These are phyloP conservation scores for Riparia riparia DNA, from an alignment of 2,113 vertebrate species.

Conservation along the genomic window DNA sequence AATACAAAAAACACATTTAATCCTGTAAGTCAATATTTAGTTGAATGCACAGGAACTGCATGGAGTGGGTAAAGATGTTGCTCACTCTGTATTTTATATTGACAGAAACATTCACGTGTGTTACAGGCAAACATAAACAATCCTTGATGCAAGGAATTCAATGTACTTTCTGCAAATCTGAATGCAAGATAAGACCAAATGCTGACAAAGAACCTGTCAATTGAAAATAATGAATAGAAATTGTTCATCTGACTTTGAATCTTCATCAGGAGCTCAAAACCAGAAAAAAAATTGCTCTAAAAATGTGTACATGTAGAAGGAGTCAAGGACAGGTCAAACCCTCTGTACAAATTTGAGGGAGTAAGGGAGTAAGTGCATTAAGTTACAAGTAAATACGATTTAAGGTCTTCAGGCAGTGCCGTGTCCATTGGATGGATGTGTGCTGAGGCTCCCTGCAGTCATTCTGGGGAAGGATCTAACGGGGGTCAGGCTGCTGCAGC, in stretches of 20 bases:
- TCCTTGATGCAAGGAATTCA: neutral
- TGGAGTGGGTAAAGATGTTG: neutral
- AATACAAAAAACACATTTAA: neutral
- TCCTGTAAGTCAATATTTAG: neutral
- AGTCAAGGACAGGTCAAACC: neutral
- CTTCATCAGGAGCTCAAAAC: neutral
- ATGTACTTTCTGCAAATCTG: neutral
- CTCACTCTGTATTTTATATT: neutral
- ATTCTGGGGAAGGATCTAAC: neutral
- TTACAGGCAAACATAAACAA: neutral
- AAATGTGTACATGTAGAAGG: accelerated
- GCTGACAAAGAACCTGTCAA: neutral
- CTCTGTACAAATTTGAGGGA: neutral
- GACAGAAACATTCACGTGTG: neutral
- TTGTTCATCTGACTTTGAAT: neutral
- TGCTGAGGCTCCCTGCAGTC: accelerated
- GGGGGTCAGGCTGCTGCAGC: neutral
- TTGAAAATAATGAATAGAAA: neutral
- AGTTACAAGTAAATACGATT: neutral
- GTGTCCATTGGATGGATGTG: neutral
- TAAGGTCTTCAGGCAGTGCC: neutral
- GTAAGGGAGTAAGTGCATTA: neutral
- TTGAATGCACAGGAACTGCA: neutral
- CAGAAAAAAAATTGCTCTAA: neutral
- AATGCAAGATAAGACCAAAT: neutral